Base-by-base conservation (phyloP, 2,888 invertebrate species). In the Amorpha juglandis region DNA sequence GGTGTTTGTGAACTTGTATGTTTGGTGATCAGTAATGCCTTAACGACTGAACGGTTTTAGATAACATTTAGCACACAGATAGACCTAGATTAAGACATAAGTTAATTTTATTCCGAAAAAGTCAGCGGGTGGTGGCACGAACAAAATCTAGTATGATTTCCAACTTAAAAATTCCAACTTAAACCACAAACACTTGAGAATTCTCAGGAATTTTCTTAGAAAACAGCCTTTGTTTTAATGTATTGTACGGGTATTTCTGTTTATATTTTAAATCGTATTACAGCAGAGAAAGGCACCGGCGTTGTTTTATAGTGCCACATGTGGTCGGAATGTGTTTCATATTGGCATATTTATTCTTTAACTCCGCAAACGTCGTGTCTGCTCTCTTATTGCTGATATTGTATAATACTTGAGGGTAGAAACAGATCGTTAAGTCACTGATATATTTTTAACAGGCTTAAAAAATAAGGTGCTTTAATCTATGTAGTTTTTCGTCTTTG, bases 211-310 rank as follows among this genome's bases (percentile, higher is more conserved):
- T 3, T 55, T 55, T 55, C 42, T 58, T 19, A 58, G 58, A 42
- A 58, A 69, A 67, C 67, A 42, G 65, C 63, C 16, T 55, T 58
- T 69, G 65, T 67, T 69, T 65, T 63, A 65, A 58, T 58, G 19
- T 42, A 38, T 38, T 45, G 45, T 45, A 14, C 58, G 19, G 16
- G 58, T 58, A 19, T 58, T 58, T 58, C 62, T 67, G 53, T 51
- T 51, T 69, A 63, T 72, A 64, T 76, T 76, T 75, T 72, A 74
- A 75, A 74, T 76, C 71, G 70, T 72, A 69, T 76, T 76, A 75
- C 64, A 72, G 62, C 51, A 71, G 69, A 74, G 72, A 69, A n/a
- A 42, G 58, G 38, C 19, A 42, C 38, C 16, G 42, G 38, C 16
- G 14, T 38, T 58, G 69, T 74, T 74, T 73, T 77, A 77, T 77